A percentile compares a stretch with the other conserved stretches of the same genome.
Conservation (phyloP, 2,888 invertebrate genomes). For the Pseudanteris insignis region DNA sequence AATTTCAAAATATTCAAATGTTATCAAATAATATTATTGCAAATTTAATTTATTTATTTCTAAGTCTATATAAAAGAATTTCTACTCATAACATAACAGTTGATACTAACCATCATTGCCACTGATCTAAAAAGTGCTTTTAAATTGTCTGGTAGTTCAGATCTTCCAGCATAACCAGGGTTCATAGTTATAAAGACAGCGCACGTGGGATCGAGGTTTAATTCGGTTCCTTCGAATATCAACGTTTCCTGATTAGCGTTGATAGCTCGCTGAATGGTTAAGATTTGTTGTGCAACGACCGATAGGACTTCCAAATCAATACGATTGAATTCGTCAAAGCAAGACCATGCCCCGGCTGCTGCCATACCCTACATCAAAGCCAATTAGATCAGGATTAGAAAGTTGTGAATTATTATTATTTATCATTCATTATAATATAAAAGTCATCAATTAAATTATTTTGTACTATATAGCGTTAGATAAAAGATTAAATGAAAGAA, state of each 20-base stretch:
- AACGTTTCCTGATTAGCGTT: conserved; percentile 66
- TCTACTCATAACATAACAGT: no score
- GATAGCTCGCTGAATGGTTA: conserved; percentile 71
- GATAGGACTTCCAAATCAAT: conserved; percentile 72
- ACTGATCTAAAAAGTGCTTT: conserved; percentile 72
- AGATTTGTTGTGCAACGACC: conserved; percentile 73
- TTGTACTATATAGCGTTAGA: no score
- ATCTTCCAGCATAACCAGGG: conserved; percentile 71
- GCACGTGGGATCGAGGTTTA: conserved; percentile 70
- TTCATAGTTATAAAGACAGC: conserved; percentile 74
- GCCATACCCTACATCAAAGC: conserved; percentile 70
- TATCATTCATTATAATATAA: no score
- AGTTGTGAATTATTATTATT: no score
- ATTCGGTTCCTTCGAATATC: conserved; percentile 70
- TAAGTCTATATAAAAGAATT: no score
- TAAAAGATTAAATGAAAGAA: no score
- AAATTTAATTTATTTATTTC: background rate
- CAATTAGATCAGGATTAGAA: no score
- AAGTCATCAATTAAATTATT: no score
- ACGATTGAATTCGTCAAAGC: conserved; percentile 73
- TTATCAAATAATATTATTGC: no score
- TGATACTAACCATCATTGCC: conserved; percentile 71
- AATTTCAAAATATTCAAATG: no score
- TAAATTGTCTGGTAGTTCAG: conserved; percentile 72
- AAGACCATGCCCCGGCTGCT: conserved; percentile 71